phyloP scores from a whole-genome alignment of 2,888 invertebrate genomes.

The Stenichneumon culpator region DNA sequence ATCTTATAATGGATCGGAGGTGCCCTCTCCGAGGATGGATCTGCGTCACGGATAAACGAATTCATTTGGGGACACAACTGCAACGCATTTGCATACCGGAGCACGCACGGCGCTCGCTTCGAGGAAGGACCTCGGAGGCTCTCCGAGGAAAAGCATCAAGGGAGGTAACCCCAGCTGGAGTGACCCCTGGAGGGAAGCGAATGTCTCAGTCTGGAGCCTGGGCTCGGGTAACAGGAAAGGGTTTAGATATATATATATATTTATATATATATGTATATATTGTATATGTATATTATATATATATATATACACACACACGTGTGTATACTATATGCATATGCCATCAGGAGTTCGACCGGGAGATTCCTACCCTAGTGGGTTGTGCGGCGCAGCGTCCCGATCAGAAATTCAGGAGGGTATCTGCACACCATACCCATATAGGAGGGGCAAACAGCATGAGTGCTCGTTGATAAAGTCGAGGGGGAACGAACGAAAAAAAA shows the following conservation, averaged over 20 bases:
- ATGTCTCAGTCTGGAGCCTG: slow-evolving; percentile 15
- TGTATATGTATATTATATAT: too few species aligned
- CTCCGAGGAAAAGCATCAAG: slow-evolving; percentile 14
- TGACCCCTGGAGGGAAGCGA: background rate
- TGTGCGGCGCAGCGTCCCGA: slow-evolving; percentile 41
- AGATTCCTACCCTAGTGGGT: slow-evolving; percentile 36
- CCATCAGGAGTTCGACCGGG: slow-evolving; percentile 26
- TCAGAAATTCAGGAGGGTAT: slow-evolving; percentile 59
- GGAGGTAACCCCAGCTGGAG: slow-evolving; percentile 11
- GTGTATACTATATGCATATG: slow-evolving; percentile 6
- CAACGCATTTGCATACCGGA: slow-evolving; percentile 63
- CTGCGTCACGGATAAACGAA: slow-evolving; percentile 64
- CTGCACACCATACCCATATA: slow-evolving; percentile 34
- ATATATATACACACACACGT: background rate
- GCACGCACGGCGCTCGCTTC: slow-evolving; percentile 30
- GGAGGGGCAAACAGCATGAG: slow-evolving; percentile 18
- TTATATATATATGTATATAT: too few species aligned
- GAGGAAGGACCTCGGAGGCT: slow-evolving; percentile 6
- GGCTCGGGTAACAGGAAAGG: slow-evolving; percentile 1
- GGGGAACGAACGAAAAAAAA: slow-evolving; percentile 10
- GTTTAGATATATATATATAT: background rate
- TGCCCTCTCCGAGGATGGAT: slow-evolving; percentile 58
- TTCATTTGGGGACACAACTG: slow-evolving; percentile 68
- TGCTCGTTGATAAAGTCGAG: slow-evolving; percentile 48
- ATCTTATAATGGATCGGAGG: slow-evolving; percentile 68